A percentile compares a stretch with the other conserved stretches of the same genome.
phyloP scores from a whole-genome alignment of 2,888 invertebrate genomes.

The Synergus umbraculus region DNA sequence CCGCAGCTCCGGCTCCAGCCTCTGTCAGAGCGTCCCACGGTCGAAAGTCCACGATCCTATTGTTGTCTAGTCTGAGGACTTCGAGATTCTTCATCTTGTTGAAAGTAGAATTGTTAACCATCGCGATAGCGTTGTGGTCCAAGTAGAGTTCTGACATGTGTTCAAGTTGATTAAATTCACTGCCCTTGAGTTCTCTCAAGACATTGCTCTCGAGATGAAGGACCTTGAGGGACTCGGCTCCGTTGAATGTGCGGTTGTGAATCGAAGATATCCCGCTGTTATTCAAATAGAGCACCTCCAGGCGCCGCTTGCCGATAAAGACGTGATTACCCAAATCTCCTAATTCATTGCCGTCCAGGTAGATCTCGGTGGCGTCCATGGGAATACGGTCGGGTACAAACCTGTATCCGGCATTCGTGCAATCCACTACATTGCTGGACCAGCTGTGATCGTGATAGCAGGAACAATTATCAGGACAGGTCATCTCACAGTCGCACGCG shows the following conservation, averaged over 20 bases:
- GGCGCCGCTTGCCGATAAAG: slow-evolving; percentile 91
- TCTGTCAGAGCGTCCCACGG: slow-evolving; percentile 83
- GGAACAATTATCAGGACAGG: slow-evolving; percentile 90
- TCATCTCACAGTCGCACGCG: slow-evolving; percentile 95
- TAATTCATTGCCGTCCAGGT: slow-evolving; percentile 89
- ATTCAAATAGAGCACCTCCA: slow-evolving; percentile 88
- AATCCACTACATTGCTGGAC: slow-evolving; percentile 91
- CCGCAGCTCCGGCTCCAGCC: slow-evolving; percentile 80
- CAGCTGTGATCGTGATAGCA: slow-evolving; percentile 93
- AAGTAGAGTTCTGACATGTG: slow-evolving; percentile 87
- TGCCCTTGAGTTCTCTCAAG: slow-evolving; percentile 85
- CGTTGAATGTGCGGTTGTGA: slow-evolving; percentile 90
- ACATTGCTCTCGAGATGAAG: slow-evolving; percentile 89
- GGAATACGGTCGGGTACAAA: slow-evolving; percentile 89
- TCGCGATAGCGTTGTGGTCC: slow-evolving; percentile 86
- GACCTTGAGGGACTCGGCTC: slow-evolving; percentile 85
- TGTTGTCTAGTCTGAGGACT: slow-evolving; percentile 87
- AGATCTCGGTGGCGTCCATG: slow-evolving; percentile 93
- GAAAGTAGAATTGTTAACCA: slow-evolving; percentile 88
- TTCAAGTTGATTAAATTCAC: slow-evolving; percentile 87
- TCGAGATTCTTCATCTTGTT: slow-evolving; percentile 85
- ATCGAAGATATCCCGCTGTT: slow-evolving; percentile 87
- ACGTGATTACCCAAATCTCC: slow-evolving; percentile 89
- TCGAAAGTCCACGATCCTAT: slow-evolving; percentile 87
- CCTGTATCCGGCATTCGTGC: slow-evolving; percentile 86